Percentiles rank a stretch among this genome's conserved stretches.
phyloP scores from a whole-genome alignment of 2,888 invertebrate species.

The Melinopterus prodromus region DNA sequence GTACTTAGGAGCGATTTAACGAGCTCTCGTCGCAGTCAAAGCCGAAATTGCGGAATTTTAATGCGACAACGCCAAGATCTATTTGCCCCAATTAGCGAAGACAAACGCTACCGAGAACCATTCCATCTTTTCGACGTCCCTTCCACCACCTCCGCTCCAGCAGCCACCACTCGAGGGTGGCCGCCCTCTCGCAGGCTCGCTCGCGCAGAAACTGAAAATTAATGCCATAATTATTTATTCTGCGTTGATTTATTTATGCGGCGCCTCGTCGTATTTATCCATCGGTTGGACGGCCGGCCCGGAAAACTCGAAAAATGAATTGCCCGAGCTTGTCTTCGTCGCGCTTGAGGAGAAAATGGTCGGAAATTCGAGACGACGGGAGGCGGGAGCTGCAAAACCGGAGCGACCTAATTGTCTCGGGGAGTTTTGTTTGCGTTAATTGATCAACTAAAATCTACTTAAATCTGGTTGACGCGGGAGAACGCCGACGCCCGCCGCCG shows the following conservation, averaged over 20 bases:
- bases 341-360: neutral
- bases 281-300: neutral
- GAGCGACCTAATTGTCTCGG: conserved; percentile 24
- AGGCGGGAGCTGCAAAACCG: neutral
- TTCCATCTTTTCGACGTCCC: conserved; percentile 5
- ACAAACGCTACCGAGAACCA: conserved; percentile 9
- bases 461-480: conserved; percentile 19
- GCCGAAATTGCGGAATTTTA: conserved; percentile 22
- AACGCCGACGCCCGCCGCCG: neutral
- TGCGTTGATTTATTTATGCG: conserved; percentile 30
- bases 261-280: conserved; percentile 22
- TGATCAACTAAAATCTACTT: conserved; percentile 29
- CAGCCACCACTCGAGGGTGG: neutral
- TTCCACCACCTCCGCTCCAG: conserved; percentile 9
- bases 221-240: conserved; percentile 32
- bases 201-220: conserved; percentile 26
- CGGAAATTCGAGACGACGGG: conserved; percentile 13
- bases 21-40: conserved; percentile 15
- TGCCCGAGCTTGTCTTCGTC: neutral
- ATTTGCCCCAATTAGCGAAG: conserved; percentile 28
- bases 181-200: conserved; percentile 5
- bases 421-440: conserved; percentile 32
- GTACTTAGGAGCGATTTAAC: conserved; percentile 9
- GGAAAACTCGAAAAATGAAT: conserved; percentile 14
- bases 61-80: conserved; percentile 26